Base-by-base conservation (phyloP, 2,113 vertebrate genomes). In the Chroicocephalus ridibundus region DNA sequence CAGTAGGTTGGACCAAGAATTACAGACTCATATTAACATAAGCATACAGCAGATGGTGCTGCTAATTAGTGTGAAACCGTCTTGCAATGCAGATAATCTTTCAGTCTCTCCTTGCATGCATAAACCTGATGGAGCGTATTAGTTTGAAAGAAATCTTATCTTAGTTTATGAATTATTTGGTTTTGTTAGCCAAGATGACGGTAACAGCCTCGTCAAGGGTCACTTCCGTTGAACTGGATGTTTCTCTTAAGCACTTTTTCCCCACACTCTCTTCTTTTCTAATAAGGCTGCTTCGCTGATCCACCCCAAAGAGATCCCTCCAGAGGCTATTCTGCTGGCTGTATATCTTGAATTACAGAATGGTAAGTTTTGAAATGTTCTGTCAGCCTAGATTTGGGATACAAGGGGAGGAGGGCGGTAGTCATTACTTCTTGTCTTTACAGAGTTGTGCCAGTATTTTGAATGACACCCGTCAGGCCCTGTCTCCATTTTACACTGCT, bases 311-410 rank as follows among this genome's bases (percentile, higher is more conserved):
- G 99, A 99, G 97, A 99, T 99, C 82, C 99, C 99, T 44, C 99
- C 99, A 4, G 99, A 99, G 96, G 99, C 99, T 57, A 99, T 99
- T 94, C 94, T 99, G 82, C 94, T 99, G 96, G 99, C 99, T 5
- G 99, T 99, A 5, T 99, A 99, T 96, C 98, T 99, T 15, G 99
- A 99, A 87, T 98, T 99, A 57, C 99, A 99, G 96, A 99, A 99
- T 0, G 99, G 99, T 99, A 86, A 24, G 82, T 27, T 88, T 52
- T 61, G 11, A 82, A 64, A 47, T 60, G 36, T 40, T 66, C 42
- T 13, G 0, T 68, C 13, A 5, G 3, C 24, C 47, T 66, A 13
- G 18, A 32, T 62, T n/a, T 58, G 38, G 70, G 57, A 29, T 57
- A 11, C 9, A 27, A 68, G 52, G 55, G 38, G 18, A 76, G 25